phyloP scores from a whole-genome alignment of 2,113 vertebrate genomes.

The Panthera tigris region DNA sequence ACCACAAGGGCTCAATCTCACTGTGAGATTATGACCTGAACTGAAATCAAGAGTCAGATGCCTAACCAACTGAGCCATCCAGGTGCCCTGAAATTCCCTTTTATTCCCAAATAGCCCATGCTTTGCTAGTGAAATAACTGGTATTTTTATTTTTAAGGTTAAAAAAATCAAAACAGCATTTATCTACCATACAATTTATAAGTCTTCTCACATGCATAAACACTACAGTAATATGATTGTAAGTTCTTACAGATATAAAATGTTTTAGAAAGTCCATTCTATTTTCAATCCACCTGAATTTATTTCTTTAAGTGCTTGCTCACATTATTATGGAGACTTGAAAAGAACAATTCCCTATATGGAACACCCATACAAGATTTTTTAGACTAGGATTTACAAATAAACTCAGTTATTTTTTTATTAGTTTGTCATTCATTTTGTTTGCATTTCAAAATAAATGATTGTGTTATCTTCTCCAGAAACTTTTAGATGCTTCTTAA shows the following conservation, averaged over 20 bases:
- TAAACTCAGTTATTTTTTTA: not conserved
- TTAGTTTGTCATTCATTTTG: not conserved
- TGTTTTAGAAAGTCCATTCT: not conserved
- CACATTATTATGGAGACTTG: not conserved
- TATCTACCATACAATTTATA: accelerated
- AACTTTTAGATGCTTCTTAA: not conserved
- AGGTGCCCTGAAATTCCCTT: not conserved
- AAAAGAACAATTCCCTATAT: not conserved
- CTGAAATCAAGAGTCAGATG: no score
- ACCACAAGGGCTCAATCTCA: no score
- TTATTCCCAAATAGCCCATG: not conserved
- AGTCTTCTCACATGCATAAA: not conserved
- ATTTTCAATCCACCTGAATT: not conserved
- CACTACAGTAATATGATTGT: not conserved
- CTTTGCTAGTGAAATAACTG: not conserved
- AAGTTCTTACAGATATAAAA: not conserved
- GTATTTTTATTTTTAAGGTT: not conserved
- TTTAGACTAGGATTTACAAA: not conserved
- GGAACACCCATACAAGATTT: not conserved
- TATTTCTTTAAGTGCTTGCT: not conserved
- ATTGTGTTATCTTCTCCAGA: not conserved
- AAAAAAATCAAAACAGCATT: not conserved
- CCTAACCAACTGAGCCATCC: no score
- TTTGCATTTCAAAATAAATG: not conserved
- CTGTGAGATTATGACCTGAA: no score